These are phyloP conservation scores for Coronaproctus castanopsis DNA, from an alignment of 2,888 invertebrate genomes.

Conservation along the genomic window DNA sequence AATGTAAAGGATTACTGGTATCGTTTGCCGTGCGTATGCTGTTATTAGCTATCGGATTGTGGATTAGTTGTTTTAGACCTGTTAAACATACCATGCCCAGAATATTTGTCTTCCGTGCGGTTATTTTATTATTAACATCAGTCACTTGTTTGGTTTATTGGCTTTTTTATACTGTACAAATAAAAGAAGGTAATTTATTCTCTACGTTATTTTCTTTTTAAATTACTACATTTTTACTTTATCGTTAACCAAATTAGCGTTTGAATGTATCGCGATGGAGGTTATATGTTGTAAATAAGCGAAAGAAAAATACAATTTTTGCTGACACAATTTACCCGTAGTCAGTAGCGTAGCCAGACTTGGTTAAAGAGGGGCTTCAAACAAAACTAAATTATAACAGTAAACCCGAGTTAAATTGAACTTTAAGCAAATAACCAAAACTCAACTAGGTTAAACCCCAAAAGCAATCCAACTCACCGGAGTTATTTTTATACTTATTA, in stretches of 20 bases:
- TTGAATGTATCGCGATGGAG: background rate
- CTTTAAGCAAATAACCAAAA: no score
- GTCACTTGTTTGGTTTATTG: slow-evolving; percentile 91
- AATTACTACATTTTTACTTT: background rate
- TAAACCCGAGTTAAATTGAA: no score
- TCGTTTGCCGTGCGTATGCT: slow-evolving; percentile 79
- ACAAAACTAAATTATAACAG: no score
- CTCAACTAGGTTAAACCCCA: no score
- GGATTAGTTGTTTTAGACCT: slow-evolving; percentile 76
- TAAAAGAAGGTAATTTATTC: slow-evolving; percentile 24
- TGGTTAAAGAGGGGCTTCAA: no score
- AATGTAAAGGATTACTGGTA: slow-evolving; percentile 82
- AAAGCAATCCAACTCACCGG: no score
- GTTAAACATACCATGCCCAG: slow-evolving; percentile 74
- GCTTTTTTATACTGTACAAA: slow-evolving; percentile 90
- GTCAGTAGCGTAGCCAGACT: no score
- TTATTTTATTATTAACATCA: slow-evolving; percentile 68
- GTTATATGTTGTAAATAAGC: background rate
- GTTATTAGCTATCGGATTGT: slow-evolving; percentile 68
- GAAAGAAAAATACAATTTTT: no score
- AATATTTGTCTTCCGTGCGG: slow-evolving; percentile 72
- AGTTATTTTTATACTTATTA: no score
- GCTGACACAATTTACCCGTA: no score
- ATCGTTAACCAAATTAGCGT: background rate
- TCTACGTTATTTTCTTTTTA: no score